These are phyloP conservation scores for western clawed frog (Xenopus tropicalis) DNA, from an alignment of 2,113 vertebrate species.

Conservation along the genomic window DNA sequence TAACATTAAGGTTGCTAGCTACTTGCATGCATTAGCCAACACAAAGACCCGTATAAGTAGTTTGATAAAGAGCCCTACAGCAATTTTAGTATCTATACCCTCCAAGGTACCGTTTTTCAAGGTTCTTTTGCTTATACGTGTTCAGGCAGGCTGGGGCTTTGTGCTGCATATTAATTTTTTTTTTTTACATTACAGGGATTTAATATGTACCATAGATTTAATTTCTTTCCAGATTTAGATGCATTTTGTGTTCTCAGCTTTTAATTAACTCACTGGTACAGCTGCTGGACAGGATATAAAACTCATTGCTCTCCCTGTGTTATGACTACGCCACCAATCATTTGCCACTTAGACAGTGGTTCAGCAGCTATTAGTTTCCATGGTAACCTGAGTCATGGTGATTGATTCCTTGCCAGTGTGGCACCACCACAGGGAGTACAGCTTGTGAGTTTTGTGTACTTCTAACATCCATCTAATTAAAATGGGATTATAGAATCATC, in stretches of 20 bases:
- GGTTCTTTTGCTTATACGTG: slow-evolving; percentile 47
- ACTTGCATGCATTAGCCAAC: slow-evolving; percentile 58
- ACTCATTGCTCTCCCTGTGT: slow-evolving; percentile 74
- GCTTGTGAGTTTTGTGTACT: slow-evolving; percentile 80
- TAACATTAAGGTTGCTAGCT: slow-evolving; percentile 28
- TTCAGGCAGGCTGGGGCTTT: slow-evolving; percentile 54
- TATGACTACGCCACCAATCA: slow-evolving; percentile 84
- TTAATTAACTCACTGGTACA: slow-evolving; percentile 92
- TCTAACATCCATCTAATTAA: slow-evolving; percentile 95
- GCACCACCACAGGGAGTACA: slow-evolving; percentile 83
- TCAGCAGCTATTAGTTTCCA: slow-evolving; percentile 85
- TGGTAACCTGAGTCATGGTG: slow-evolving; percentile 82
- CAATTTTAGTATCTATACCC: slow-evolving; percentile 51
- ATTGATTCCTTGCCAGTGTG: slow-evolving; percentile 95
- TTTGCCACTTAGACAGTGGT: slow-evolving; percentile 88
- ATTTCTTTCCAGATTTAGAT: slow-evolving; percentile 90
- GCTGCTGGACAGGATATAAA: slow-evolving; percentile 79
- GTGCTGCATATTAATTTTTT: slow-evolving; percentile 75
- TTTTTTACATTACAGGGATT: slow-evolving; percentile 74
- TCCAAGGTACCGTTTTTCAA: slow-evolving; percentile 57
- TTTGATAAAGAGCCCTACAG: slow-evolving; percentile 57
- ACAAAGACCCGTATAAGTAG: slow-evolving; percentile 58
- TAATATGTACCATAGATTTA: slow-evolving; percentile 90
- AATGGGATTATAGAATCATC: slow-evolving; percentile 89
- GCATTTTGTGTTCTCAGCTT: slow-evolving; percentile 90